A percentile compares a stretch with the other conserved stretches of the same genome.
Evolutionary conservation across 2,888 invertebrate genomes (phyloP).

Genomic region (Heliconius hortense): DNA sequence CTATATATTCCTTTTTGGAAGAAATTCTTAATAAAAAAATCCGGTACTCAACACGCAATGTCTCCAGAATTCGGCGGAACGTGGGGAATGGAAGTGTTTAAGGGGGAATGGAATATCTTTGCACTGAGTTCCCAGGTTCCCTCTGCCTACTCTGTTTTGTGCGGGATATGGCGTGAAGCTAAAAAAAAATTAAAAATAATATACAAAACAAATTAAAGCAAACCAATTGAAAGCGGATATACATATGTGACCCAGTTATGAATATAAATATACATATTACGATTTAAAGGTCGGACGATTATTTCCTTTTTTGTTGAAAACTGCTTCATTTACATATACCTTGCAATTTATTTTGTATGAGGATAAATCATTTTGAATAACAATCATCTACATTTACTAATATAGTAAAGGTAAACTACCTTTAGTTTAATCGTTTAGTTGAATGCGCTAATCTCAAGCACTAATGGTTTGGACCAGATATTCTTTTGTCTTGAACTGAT

Average conservation of each 20-base stretch:
- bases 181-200: not conserved
- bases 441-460: not conserved
- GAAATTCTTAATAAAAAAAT: too few relatives aligned
- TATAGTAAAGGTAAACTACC: not conserved
- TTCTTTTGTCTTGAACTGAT: too few relatives aligned
- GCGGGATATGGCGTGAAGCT: too few relatives aligned
- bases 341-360: conserved; percentile 1
- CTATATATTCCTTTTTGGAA: too few relatives aligned
- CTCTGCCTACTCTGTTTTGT: too few relatives aligned
- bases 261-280: conserved; percentile 1
- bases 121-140: too few relatives aligned
- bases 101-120: too few relatives aligned
- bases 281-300: not conserved
- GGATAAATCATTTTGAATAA: not conserved
- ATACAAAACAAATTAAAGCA: not conserved
- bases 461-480: not conserved
- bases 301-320: not conserved
- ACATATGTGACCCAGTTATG: not conserved
- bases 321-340: not conserved
- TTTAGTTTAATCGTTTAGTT: not conserved
- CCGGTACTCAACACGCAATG: too few relatives aligned
- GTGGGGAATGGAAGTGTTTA: too few relatives aligned
- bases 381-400: not conserved
- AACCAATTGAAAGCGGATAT: not conserved
- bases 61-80: too few relatives aligned